Conservation (phyloP, 2,888 invertebrate species). For the Andricus curvator region DNA sequence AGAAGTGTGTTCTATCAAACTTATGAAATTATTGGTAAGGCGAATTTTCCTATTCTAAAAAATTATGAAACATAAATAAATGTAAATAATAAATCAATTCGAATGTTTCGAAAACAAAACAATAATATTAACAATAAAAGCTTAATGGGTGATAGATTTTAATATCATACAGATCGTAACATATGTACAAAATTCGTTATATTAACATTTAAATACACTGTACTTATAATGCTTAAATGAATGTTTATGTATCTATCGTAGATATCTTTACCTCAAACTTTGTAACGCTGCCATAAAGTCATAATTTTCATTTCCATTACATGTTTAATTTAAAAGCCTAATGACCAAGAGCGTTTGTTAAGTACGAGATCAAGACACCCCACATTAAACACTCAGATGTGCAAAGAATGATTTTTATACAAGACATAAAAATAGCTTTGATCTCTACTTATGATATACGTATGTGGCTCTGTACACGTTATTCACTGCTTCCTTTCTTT, state of each 20-base stretch:
- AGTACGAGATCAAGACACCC: constrained; percentile 63
- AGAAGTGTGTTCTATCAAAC: background rate
- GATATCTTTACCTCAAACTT: constrained; percentile 17
- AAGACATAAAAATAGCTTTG: constrained; percentile 67
- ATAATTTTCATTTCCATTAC: constrained; percentile 39
- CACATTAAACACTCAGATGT: constrained; percentile 56
- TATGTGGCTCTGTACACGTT: constrained; percentile 49
- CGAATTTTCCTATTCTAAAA: background rate
- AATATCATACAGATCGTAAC: constrained; percentile 58
- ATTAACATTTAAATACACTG: constrained; percentile 71
- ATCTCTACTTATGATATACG: constrained; percentile 59
- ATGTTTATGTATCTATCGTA: constrained; percentile 10
- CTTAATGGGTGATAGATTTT: constrained; percentile 32
- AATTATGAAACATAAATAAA: background rate
- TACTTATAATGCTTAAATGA: constrained; percentile 27
- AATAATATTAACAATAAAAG: background rate
- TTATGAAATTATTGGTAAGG: background rate
- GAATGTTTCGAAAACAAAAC: background rate
- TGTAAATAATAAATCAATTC: background rate
- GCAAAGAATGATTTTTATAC: constrained; percentile 56
- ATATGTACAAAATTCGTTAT: constrained; percentile 74
- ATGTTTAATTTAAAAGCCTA: constrained; percentile 42
- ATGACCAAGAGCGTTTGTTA: constrained; percentile 44
- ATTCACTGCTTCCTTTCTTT: constrained; percentile 46
- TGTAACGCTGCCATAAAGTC: constrained; percentile 41